Evolutionary conservation across 2,797 vertebrate species (phyloP).

Genomic region (Acanthurus leucopareius): DNA sequence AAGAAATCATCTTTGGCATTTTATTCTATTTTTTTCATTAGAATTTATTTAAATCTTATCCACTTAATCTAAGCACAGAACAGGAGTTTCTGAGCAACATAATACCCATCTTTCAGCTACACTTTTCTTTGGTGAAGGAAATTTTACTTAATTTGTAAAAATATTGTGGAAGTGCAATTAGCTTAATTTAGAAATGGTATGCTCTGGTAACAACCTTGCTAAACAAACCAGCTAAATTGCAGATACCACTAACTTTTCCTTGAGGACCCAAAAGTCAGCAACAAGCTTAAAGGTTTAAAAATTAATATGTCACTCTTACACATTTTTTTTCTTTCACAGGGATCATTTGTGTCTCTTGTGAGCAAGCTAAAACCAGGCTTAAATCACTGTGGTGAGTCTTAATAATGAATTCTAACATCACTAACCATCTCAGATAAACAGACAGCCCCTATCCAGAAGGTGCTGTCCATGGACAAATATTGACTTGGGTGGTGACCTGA

Average conservation of each 20-base stretch:
- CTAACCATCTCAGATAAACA: not conserved
- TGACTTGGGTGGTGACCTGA: slow-evolving; percentile 52
- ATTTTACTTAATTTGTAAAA: not conserved
- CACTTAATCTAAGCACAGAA: too few relatives aligned
- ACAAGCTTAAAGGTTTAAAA: not conserved
- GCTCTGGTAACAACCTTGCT: too few relatives aligned
- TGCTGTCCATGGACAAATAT: slow-evolving; percentile 62
- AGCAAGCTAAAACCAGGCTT: too few relatives aligned
- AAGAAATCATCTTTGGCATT: too few relatives aligned
- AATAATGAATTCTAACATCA: not conserved
- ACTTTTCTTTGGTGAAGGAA: not conserved
- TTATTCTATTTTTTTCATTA: too few relatives aligned
- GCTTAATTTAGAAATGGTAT: not conserved
- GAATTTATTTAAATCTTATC: too few relatives aligned
- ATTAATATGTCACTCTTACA: too few relatives aligned
- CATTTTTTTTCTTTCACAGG: not conserved
- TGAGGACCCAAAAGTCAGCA: too few relatives aligned
- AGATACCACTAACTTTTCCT: not conserved
- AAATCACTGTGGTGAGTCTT: not conserved
- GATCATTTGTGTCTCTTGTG: not conserved
- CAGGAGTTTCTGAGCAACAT: too few relatives aligned
- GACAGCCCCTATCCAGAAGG: slow-evolving; percentile 7
- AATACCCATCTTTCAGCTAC: not conserved
- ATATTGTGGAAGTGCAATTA: too few relatives aligned
- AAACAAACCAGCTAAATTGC: too few relatives aligned